A percentile compares a stretch with the other conserved stretches of the same genome.
Conservation (phyloP, 2,888 invertebrate species). For the Perithous albicinctus region DNA sequence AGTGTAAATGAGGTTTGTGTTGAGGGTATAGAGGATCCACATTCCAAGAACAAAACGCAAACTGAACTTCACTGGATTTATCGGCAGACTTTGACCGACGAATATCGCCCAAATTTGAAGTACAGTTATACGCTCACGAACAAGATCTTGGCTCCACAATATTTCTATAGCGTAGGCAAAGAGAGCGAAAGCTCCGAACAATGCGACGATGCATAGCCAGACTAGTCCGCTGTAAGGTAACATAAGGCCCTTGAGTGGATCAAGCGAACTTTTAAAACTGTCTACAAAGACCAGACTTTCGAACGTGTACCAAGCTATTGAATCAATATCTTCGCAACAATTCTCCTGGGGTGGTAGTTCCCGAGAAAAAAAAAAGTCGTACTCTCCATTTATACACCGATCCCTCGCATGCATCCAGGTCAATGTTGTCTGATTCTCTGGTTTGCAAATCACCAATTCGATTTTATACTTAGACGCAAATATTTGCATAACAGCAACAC, state of each 20-base stretch:
- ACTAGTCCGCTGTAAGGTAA: conserved; percentile 60
- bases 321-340: not conserved
- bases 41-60: conserved; percentile 59
- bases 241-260: conserved; percentile 19
- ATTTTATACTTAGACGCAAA: conserved; percentile 4
- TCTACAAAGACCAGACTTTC: conserved; percentile 3
- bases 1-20: conserved; percentile 59
- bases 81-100: conserved; percentile 43
- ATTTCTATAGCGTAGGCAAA: conserved; percentile 11
- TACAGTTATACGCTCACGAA: conserved; percentile 60
- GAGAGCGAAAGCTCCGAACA: conserved; percentile 40
- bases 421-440: not conserved
- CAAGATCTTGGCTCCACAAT: conserved; percentile 39
- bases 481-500: not conserved
- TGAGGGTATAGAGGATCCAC: conserved; percentile 65
- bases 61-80: conserved; percentile 56
- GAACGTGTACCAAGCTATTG: conserved; percentile 21
- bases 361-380: conserved; percentile 19
- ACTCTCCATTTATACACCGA: not conserved
- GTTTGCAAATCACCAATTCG: not conserved
- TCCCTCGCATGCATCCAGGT: conserved; percentile 9
- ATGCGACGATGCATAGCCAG: conserved; percentile 48
- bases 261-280: not conserved
- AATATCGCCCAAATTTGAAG: conserved; percentile 55
- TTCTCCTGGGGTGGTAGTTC: not conserved